phyloP scores from a whole-genome alignment of 2,888 invertebrate species.

The Perithous albicinctus region DNA sequence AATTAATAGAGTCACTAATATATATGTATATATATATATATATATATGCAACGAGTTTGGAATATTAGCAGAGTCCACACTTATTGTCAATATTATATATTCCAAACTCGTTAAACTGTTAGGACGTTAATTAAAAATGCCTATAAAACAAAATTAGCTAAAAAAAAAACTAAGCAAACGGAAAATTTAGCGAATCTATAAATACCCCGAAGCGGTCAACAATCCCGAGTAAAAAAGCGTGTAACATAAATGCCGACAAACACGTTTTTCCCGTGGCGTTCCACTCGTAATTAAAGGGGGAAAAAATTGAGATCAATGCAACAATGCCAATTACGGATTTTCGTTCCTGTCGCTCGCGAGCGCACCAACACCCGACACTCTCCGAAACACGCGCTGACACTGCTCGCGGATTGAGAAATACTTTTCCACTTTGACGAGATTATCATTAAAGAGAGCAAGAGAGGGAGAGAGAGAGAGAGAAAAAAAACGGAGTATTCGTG shows the following conservation, averaged over 20 bases:
- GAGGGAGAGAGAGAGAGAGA: conserved; percentile 18
- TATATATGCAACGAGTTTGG: too few relatives aligned
- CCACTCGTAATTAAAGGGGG: background rate
- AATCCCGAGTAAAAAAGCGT: background rate
- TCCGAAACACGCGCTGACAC: conserved; percentile 55
- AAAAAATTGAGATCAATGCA: conserved; percentile 19
- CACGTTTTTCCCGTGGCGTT: background rate
- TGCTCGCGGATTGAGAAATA: conserved; percentile 50
- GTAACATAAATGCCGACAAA: conserved; percentile 3
- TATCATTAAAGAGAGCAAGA: conserved; percentile 49
- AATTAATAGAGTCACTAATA: too few relatives aligned
- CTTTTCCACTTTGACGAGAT: conserved; percentile 66
- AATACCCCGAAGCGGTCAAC: conserved; percentile 22
- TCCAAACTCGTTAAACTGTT: background rate
- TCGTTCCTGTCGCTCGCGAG: conserved; percentile 23
- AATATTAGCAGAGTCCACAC: too few relatives aligned
- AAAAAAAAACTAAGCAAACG: conserved; percentile 14
- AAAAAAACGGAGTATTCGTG: conserved; percentile 45
- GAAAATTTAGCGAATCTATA: conserved; percentile 22
- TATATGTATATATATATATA: too few relatives aligned
- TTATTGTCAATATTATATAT: background rate
- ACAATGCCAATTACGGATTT: conserved; percentile 36
- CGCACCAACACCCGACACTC: conserved; percentile 49
- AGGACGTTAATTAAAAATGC: background rate
- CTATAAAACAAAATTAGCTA: background rate